Evolutionary conservation across 2,888 invertebrate species (phyloP).

Genomic region (Volucella zonaria): DNA sequence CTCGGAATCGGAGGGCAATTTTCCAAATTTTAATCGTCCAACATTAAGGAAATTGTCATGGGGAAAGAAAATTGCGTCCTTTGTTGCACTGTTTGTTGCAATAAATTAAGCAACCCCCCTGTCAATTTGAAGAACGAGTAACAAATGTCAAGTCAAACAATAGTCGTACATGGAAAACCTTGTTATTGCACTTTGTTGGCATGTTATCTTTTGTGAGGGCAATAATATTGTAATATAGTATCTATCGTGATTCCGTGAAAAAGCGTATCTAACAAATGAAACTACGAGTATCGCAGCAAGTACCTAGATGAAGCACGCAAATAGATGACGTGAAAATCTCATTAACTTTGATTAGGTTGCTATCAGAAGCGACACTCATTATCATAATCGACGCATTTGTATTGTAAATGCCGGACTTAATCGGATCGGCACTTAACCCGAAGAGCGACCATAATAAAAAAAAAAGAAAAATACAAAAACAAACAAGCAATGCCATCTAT

Average conservation of each 20-base stretch:
- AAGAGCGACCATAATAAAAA: neutral
- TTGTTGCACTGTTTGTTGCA: constrained; percentile 30
- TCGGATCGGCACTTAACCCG: neutral
- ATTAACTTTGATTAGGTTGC: constrained; percentile 27
- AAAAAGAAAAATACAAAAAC: neutral
- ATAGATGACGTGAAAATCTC: neutral
- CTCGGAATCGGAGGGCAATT: neutral
- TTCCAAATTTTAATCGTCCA: constrained; percentile 8
- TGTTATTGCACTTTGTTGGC: constrained; percentile 20
- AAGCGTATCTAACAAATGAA: constrained; percentile 33
- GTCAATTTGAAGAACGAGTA: neutral
- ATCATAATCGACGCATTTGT: constrained; percentile 7
- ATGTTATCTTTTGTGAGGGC: constrained; percentile 10
- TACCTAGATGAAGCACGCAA: neutral
- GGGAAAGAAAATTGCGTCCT: constrained; percentile 18
- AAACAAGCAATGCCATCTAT: neutral
- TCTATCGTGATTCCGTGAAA: neutral
- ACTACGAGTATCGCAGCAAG: constrained; percentile 6
- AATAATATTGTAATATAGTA: constrained; percentile 7
- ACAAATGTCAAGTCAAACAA: neutral
- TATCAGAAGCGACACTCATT: constrained; percentile 4
- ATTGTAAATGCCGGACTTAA: constrained; percentile 4
- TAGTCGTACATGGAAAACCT: constrained; percentile 19
- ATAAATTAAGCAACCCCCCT: constrained; percentile 8
- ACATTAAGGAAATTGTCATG: constrained; percentile 21